A percentile compares a stretch with the other conserved stretches of the same genome.
These are phyloP conservation scores for Catamblyrhynchus diadema DNA, from an alignment of 2,797 vertebrate genomes.

Conservation along the genomic window DNA sequence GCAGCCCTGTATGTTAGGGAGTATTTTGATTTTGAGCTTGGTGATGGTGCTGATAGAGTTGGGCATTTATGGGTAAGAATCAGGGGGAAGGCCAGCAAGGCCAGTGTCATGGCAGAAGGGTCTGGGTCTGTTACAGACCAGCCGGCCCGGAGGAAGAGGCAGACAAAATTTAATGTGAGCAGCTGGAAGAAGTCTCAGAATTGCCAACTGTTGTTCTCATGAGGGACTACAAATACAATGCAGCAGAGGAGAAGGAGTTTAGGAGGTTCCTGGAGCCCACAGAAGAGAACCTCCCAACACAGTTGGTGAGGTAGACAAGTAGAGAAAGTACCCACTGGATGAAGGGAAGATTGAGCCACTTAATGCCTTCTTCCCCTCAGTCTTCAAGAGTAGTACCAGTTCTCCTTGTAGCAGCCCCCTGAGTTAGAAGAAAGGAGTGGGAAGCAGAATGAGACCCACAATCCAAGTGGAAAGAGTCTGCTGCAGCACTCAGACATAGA, in stretches of 20 bases:
- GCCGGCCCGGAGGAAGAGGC: accelerated
- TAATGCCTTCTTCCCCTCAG: neutral
- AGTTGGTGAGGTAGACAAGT: neutral
- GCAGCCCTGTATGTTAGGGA: too few relatives aligned
- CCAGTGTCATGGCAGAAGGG: accelerated
- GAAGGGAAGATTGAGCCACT: neutral
- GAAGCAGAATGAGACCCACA: neutral
- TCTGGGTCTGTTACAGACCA: neutral
- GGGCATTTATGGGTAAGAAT: neutral
- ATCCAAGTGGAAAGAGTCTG: neutral
- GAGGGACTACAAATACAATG: neutral
- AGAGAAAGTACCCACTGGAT: neutral
- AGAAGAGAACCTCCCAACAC: neutral
- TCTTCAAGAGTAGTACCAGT: neutral
- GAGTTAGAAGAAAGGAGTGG: neutral
- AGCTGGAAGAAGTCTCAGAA: neutral
- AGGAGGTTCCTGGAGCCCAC: neutral
- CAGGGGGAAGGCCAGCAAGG: neutral
- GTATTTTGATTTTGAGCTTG: neutral
- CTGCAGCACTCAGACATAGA: neutral
- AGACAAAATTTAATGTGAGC: neutral
- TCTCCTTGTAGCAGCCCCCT: neutral
- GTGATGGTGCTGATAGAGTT: neutral
- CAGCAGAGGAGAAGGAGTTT: neutral
- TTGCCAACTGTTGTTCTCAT: accelerated